These are phyloP conservation scores for Syncerus caffer DNA, from an alignment of 2,797 vertebrate species.

Conservation along the genomic window DNA sequence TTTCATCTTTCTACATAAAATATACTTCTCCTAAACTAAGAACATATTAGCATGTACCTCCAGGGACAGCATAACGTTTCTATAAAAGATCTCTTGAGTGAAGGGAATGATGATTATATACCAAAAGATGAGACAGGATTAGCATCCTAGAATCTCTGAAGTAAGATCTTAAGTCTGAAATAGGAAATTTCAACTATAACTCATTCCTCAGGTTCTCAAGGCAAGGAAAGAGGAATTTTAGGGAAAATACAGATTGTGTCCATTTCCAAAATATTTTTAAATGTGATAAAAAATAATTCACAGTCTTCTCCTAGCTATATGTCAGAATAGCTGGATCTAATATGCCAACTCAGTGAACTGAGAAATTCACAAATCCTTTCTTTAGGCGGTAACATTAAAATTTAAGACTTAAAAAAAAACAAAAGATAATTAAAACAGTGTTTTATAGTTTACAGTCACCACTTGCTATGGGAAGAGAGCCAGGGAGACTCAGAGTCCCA, in stretches of 20 bases:
- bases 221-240: neutral
- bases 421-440: neutral
- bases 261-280: conserved; percentile 12
- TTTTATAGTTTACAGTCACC: conserved; percentile 16
- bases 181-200: neutral
- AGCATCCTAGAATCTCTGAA: neutral
- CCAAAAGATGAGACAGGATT: neutral
- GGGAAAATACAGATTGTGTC: neutral
- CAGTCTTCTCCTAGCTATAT: neutral
- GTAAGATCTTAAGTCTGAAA: neutral
- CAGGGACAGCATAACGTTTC: neutral
- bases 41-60: neutral
- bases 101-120: neutral
- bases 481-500: conserved; percentile 66
- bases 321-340: neutral
- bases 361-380: conserved; percentile 20
- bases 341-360: neutral
- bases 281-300: neutral
- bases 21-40: neutral
- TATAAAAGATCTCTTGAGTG: neutral
- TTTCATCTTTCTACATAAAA: conserved; percentile 27
- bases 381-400: neutral
- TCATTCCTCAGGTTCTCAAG: neutral
- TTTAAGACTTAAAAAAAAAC: neutral
- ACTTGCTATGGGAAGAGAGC: conserved; percentile 61